A percentile compares a stretch with the other conserved stretches of the same genome.
Conservation (phyloP, 2,888 invertebrate species). For the Bruchidius siliquastri region DNA sequence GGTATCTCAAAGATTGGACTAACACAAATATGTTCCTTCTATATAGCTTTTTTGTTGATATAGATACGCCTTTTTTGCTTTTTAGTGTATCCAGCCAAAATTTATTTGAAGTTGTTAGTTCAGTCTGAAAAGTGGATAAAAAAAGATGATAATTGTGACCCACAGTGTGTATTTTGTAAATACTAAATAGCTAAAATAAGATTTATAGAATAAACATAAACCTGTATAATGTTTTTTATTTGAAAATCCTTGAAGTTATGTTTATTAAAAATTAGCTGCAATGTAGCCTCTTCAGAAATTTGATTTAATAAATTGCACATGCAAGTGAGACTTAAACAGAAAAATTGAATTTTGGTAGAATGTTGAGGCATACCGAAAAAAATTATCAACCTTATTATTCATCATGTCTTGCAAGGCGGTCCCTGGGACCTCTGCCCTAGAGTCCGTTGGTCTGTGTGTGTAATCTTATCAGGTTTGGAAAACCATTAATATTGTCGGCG, state of each 20-base stretch:
- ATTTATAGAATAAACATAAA: slow-evolving; percentile 40
- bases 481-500: no score
- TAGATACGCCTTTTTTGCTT: neutral
- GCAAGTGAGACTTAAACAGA: no score
- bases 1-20: slow-evolving; percentile 11
- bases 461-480: no score
- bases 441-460: no score
- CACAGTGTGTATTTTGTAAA: slow-evolving; percentile 44
- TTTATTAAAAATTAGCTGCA: neutral
- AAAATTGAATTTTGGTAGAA: no score
- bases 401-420: no score
- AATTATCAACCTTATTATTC: no score
- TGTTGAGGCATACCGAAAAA: no score
- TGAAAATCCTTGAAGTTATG: neutral
- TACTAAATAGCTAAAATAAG: slow-evolving; percentile 42
- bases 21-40: neutral
- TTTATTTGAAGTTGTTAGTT: neutral
- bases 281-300: no score
- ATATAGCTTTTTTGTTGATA: neutral
- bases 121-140: neutral
- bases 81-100: neutral
- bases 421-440: no score
- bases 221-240: slow-evolving; percentile 5
- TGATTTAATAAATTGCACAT: no score
- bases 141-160: slow-evolving; percentile 25